Percentiles rank a stretch among this genome's conserved stretches.
Conservation (phyloP, 2,113 vertebrate genomes). For the Crotalus helleri region DNA sequence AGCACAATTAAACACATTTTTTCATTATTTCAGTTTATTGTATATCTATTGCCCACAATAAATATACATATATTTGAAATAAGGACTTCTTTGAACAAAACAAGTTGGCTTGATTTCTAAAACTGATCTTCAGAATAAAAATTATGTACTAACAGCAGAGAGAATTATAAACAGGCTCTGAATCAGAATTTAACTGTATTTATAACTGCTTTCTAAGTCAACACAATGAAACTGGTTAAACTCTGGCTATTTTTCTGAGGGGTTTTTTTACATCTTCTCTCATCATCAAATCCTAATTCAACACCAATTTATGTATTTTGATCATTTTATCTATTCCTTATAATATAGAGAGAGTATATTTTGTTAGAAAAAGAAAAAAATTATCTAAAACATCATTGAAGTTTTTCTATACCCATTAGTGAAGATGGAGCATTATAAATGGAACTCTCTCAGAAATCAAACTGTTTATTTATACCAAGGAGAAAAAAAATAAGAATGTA, state of each 20-base stretch:
- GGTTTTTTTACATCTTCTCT: conserved; percentile 42
- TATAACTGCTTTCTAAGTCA: conserved; percentile 60
- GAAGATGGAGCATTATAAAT: conserved; percentile 38
- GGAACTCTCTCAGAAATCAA: conserved; percentile 41
- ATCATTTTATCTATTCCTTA: conserved; percentile 35
- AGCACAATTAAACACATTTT: conserved; percentile 1
- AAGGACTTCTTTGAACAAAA: conserved; percentile 29
- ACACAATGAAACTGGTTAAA: conserved; percentile 40
- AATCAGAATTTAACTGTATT: conserved; percentile 60
- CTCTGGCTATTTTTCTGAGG: conserved; percentile 32
- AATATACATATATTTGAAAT: background rate
- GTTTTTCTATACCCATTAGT: conserved; percentile 42
- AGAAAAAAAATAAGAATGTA: conserved; percentile 35
- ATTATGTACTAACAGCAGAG: conserved; percentile 57
- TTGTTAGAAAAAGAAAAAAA: conserved; percentile 15
- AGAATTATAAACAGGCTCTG: conserved; percentile 54
- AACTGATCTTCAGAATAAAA: conserved; percentile 50
- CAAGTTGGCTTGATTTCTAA: conserved; percentile 31
- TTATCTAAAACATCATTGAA: conserved; percentile 41
- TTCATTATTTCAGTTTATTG: background rate
- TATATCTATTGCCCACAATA: background rate
- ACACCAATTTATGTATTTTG: conserved; percentile 43
- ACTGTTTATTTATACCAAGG: background rate
- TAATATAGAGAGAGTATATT: background rate
- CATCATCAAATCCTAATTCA: conserved; percentile 42